Evolutionary conservation across 2,797 vertebrate genomes (phyloP).

Genomic region (Kryptolebias ocellatus): DNA sequence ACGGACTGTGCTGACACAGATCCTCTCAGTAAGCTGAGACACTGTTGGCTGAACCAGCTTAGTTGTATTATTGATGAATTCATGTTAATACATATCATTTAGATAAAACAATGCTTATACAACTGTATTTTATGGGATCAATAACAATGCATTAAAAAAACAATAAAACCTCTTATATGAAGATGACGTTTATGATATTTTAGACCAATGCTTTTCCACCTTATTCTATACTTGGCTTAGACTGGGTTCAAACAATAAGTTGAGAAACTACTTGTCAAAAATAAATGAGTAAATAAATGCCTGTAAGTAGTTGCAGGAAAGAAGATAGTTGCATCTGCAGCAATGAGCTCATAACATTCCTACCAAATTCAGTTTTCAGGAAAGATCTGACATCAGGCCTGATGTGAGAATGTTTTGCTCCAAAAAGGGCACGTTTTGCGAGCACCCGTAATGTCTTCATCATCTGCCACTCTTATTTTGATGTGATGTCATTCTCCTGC

Average conservation of each 20-base stretch:
- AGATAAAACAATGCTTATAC: too few relatives aligned
- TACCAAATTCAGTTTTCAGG: constrained; percentile 44
- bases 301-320: constrained; percentile 17
- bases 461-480: constrained; percentile 63
- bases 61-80: not conserved
- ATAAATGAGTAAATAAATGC: not conserved
- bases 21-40: not conserved
- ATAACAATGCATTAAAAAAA: not conserved
- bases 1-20: constrained; percentile 1
- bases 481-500: constrained; percentile 73
- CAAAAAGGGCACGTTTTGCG: constrained; percentile 73
- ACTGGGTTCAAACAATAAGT: constrained; percentile 23
- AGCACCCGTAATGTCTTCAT: constrained; percentile 57
- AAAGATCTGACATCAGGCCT: constrained; percentile 56
- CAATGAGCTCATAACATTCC: constrained; percentile 51
- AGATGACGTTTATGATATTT: not conserved
- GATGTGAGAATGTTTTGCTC: constrained; percentile 53
- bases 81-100: not conserved
- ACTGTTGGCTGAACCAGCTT: too few relatives aligned
- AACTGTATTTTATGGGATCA: not conserved
- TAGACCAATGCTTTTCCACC: not conserved
- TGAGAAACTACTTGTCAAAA: constrained; percentile 40
- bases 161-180: not conserved
- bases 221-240: constrained; percentile 13
- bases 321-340: constrained; percentile 21